Evolutionary conservation across 1,140 invertebrate genomes (phyloP), one percentile per base, ranked within the genome.

Genomic region (Riptortus pedestris): DNA sequence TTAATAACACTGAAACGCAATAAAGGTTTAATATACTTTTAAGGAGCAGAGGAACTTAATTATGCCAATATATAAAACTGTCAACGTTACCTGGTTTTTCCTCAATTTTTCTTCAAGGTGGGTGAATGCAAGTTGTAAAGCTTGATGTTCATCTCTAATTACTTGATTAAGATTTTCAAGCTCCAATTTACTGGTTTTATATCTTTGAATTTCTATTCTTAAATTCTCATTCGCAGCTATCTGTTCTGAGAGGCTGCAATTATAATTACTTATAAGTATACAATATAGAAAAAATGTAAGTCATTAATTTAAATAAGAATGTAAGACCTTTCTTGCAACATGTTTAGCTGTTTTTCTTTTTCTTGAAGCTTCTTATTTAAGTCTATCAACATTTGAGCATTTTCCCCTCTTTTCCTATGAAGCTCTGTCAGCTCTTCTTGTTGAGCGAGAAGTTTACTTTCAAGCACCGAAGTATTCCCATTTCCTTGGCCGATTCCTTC

Each of bases 381-480:
- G 74, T 91, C 91, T 52, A 96, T 88, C 64, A 97, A 90, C 77
- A 93, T 86, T 73, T 96, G 93, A 0, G 91, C 83, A 79, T 95
- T 91, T 77, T 96, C 93, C 59, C 93, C 90, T 75, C 90, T 84
- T 62, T 87, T 81, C 70, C 87, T 83, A 72, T 95, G 92, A 28
- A 96, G 73, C 61, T 90, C 90, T 9, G 92, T 93, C 3, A 96
- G 75, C 74, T 97, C 93, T 78, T 96, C 93, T 73, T 95, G 91
- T 72, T 95, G 83, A 20, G 79, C 79, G 60, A 92, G 76, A 28
- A 93, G 73, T 76, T 93, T 92, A 69, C 93, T 90, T 77, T 94
- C 91, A 52, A 93, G 77, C 24, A 80, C 79, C 69, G 81, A 80
- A 64, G 83, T 76, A 66, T 75, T 77, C 33, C 76, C 71, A 66